Base-by-base conservation (phyloP, 2,797 vertebrate genomes). In the Hippopotamyrus pictus region DNA sequence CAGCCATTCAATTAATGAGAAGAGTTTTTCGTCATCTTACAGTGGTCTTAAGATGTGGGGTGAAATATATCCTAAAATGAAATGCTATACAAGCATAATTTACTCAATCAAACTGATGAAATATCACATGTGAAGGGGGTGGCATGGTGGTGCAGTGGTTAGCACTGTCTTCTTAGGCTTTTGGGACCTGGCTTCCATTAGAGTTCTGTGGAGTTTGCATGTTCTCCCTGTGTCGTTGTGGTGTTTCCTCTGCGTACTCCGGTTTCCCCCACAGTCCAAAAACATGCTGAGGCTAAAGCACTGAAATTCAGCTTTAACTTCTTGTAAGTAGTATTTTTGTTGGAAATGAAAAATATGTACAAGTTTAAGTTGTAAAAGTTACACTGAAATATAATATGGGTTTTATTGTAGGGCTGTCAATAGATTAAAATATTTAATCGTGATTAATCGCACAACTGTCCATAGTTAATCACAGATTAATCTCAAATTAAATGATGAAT, bases 1-100 rank as follows among this genome's bases (percentile, higher is more conserved):
- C 95, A 92, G 95, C 95, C 94, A 93, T 89, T 84, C 88, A 91
- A 89, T 50, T 11, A 62, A 12, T 5, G 44, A 48, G 54, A 69
- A 65, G 29, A 12, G 11, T 69, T 69, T 33, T 69, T 69, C 4
- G 62, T 65, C 62, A 65, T 65, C 62, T 65, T 25, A 11, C 8
- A 29, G 25, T 65, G 25, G 62, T 69, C 62, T 69, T 69, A 69
- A 14, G 33, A 65, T 65, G 25, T 65, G 25, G 22, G 62, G 62
- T 65, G 25, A 29, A 11, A 69, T 33, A 69, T 14, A 33, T 12
- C 62, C 62, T 69, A 69, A 69, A 69, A 33, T 33, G 62, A 69
- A 33, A 0, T 69, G 25, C 4, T 50, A 46, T 50, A 46, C 79
- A 46, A 84, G n/a, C 79, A 50, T 46, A 22, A 84, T 17, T 25